Evolutionary conservation across 2,797 vertebrate species (phyloP).

Genomic region (Rhinella marina): DNA sequence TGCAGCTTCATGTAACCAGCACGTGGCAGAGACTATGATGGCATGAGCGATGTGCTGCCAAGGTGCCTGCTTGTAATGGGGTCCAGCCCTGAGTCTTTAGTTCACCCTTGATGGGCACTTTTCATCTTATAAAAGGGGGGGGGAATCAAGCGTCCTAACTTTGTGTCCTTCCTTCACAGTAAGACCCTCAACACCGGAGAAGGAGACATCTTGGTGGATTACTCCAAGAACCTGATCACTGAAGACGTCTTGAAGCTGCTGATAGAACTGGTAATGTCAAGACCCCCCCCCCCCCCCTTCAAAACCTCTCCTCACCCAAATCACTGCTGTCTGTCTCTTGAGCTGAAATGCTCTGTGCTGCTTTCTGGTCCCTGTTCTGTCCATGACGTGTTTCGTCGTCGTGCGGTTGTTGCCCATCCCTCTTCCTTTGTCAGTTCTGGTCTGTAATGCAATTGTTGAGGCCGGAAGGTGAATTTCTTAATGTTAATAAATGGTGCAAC

Average conservation of each 20-base stretch:
- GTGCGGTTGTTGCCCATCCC: background rate
- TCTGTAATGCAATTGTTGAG: background rate
- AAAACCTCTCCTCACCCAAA: too few relatives aligned
- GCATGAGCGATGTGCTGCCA: background rate
- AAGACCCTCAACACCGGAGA: conserved; percentile 83
- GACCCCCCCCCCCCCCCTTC: background rate
- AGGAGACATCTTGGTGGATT: conserved; percentile 93
- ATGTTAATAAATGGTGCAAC: background rate
- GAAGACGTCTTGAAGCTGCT: conserved; percentile 87
- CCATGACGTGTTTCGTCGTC: too few relatives aligned
- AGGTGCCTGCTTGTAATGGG: background rate
- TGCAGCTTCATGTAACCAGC: background rate
- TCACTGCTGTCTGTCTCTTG: too few relatives aligned
- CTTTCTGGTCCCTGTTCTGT: background rate
- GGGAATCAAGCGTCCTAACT: background rate
- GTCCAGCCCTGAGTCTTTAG: too few relatives aligned
- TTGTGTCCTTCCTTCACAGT: conserved; percentile 69
- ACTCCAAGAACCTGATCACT: conserved; percentile 94
- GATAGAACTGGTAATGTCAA: conserved; percentile 30
- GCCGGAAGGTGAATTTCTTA: background rate
- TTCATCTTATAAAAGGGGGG: too few relatives aligned
- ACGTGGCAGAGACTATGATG: background rate
- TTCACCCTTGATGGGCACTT: background rate
- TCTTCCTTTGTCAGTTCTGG: background rate
- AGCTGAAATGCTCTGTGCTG: background rate